A percentile compares a stretch with the other conserved stretches of the same genome.
phyloP scores from a whole-genome alignment of 2,888 invertebrate species.

The Pemphredon lugubris region DNA sequence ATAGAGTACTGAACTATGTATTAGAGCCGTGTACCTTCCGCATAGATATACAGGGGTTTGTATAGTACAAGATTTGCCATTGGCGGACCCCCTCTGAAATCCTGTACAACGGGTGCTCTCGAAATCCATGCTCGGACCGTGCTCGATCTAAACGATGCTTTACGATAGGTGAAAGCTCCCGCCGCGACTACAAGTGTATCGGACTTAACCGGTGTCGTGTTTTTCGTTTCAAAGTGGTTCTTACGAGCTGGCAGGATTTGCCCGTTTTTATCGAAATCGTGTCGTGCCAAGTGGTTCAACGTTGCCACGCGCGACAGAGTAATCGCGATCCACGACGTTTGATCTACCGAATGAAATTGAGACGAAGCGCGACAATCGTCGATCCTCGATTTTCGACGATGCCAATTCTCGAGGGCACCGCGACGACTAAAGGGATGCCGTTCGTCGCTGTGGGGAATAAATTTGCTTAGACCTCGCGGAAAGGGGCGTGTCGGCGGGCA shows the following conservation, averaged over 20 bases:
- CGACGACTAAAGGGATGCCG: too few relatives aligned
- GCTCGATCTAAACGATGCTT: conserved; percentile 50
- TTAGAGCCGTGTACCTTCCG: conserved; percentile 74
- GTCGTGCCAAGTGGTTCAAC: too few relatives aligned
- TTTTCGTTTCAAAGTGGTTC: background rate
- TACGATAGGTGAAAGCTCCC: conserved; percentile 38
- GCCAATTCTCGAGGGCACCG: too few relatives aligned
- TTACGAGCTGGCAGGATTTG: background rate
- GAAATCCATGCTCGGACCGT: conserved; percentile 47
- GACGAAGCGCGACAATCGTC: background rate
- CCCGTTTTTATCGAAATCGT: too few relatives aligned
- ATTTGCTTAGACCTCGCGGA: too few relatives aligned
- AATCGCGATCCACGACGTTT: too few relatives aligned
- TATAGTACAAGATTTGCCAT: conserved; percentile 73
- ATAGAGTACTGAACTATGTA: conserved; percentile 78
- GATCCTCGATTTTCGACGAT: too few relatives aligned
- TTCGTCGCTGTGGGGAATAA: too few relatives aligned
- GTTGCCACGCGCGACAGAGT: background rate
- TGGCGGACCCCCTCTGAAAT: conserved; percentile 66
- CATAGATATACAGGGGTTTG: conserved; percentile 70
- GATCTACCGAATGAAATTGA: too few relatives aligned
- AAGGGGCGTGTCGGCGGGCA: too few relatives aligned
- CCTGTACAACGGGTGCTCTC: conserved; percentile 68
- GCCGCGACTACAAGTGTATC: background rate
- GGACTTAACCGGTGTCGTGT: conserved; percentile 54